Evolutionary conservation across 2,797 vertebrate genomes (phyloP), one percentile per base, ranked within the genome.

Genomic region (Characodon lateralis): DNA sequence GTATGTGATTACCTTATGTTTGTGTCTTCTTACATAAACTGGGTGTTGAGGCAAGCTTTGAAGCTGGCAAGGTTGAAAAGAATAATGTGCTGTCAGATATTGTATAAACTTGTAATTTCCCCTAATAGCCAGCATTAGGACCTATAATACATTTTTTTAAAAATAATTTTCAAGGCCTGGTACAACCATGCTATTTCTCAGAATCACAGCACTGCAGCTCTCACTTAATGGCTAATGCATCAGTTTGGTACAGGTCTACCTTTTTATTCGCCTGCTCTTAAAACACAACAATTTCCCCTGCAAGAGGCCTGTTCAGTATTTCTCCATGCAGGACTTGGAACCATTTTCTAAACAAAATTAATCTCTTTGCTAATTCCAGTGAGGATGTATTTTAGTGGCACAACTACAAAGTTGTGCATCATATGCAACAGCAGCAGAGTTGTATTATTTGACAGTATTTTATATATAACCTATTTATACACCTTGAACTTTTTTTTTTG

Each of bases 231-330:
- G 77, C 53, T n/a, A 35, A 83, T 82, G 68, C 53, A 73, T 77
- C 43, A 78, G 50, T 74, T 79, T 16, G 79, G 71, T 48, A 80
- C 73, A 81, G 69, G 82, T 87, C 84, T 6, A 82, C 55, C 71
- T 76, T 79, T 81, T 73, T 72, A 63, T 76, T 61, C 70, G 74
- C 65, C 39, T 81, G 59, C 65, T 85, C 65, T 81, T 78, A 66
- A 82, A 82, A 82, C 68, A 59, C 26, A 58, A 35, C 53, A n/a
- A 74, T 81, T 85, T 83, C 28, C 14, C n/a, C 51, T 79, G 18
- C 35, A 53, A 61, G 43, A 71, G 39, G 50, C 55, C 56, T 24
- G 68, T 76, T 88, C 8, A 28, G 43, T 63, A 80, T 81, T 76
- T 72, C 66, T 76, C 53, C 53, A 72, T 73, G 73, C 35, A 81